These are phyloP conservation scores for Hemibagrus guttatus DNA, from an alignment of 2,797 vertebrate species.

Conservation along the genomic window DNA sequence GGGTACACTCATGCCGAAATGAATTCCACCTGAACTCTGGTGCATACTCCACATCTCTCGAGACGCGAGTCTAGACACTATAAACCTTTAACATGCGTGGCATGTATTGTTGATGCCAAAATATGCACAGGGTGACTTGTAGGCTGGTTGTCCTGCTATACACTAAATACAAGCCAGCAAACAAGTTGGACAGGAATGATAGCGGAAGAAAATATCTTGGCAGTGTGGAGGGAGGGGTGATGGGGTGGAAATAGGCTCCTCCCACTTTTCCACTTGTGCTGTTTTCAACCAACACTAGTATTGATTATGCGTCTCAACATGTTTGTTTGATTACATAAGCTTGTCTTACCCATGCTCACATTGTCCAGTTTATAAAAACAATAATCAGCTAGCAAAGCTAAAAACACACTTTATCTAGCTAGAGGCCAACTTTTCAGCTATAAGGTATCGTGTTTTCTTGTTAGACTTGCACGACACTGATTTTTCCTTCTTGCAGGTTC, in stretches of 20 bases:
- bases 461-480: neutral
- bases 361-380: neutral
- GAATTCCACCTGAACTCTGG: neutral
- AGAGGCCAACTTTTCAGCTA: neutral
- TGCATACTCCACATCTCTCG: neutral
- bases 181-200: constrained; percentile 13
- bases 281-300: neutral
- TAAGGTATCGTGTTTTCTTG: neutral
- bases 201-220: neutral
- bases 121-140: constrained; percentile 15
- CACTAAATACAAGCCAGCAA: neutral
- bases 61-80: constrained; percentile 19
- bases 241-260: no score
- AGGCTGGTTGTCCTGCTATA: neutral
- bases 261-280: neutral
- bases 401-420: neutral
- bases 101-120: constrained; percentile 13
- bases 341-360: no score
- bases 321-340: neutral
- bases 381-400: neutral
- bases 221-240: neutral
- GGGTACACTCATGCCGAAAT: neutral
- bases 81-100: constrained; percentile 10
- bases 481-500: neutral
- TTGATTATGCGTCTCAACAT: neutral